Evolutionary conservation across 1,140 invertebrate genomes (phyloP).

Genomic region (Ceratina calcarata): DNA sequence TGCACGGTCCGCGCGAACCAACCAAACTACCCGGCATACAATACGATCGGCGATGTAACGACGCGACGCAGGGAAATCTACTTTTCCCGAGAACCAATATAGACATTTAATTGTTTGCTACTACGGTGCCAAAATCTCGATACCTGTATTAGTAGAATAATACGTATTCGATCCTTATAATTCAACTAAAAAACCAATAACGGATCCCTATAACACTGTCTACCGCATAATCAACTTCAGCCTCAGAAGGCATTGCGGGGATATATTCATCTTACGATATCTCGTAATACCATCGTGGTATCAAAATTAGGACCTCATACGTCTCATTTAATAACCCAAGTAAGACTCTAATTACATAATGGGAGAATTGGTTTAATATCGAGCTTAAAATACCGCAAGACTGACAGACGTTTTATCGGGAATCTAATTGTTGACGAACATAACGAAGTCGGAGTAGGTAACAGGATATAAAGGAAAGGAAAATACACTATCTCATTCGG

Average conservation of each 20-base stretch:
- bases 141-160: too few species aligned
- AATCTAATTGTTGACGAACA: constrained; percentile 60
- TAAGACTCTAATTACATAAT: neutral
- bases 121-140: neutral
- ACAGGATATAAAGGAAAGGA: constrained; percentile 51
- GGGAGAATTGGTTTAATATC: neutral
- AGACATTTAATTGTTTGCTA: neutral
- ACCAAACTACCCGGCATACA: constrained; percentile 40
- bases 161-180: neutral
- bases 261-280: too few species aligned
- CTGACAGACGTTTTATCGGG: constrained; percentile 50
- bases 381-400: neutral
- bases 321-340: too few species aligned
- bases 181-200: too few species aligned
- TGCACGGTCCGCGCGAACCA: constrained; percentile 31
- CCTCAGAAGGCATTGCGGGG: too few species aligned
- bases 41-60: constrained; percentile 42
- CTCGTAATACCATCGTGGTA: too few species aligned
- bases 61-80: constrained; percentile 48
- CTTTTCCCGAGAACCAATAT: constrained; percentile 3
- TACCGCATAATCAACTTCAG: too few species aligned
- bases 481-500: constrained; percentile 61
- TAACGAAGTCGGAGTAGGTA: constrained; percentile 48
- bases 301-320: too few species aligned
- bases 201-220: too few species aligned